A percentile compares a stretch with the other conserved stretches of the same genome.
These are phyloP conservation scores for Psix sp. DNA, from an alignment of 1,140 invertebrate species.

Conservation along the genomic window DNA sequence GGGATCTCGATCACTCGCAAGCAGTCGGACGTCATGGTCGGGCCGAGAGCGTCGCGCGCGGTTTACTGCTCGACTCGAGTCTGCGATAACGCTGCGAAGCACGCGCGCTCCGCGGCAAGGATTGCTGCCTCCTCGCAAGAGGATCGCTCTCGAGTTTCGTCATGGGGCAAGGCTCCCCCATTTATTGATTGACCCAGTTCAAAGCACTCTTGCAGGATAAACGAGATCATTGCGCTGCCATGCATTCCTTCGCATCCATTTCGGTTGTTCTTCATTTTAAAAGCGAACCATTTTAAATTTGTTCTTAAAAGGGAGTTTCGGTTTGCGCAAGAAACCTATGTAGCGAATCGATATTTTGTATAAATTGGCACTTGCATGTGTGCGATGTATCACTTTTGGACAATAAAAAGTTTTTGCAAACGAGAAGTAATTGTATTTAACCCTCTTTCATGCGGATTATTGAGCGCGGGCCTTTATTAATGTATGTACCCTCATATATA, in stretches of 20 bases:
- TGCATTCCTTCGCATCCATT: background rate
- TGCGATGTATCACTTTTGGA: no score
- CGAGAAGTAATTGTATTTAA: no score
- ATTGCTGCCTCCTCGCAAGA: slow-evolving; percentile 62
- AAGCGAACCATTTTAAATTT: no score
- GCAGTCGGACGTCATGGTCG: slow-evolving; percentile 64
- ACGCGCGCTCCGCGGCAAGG: slow-evolving; percentile 55
- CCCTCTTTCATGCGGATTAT: no score
- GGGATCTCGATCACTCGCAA: slow-evolving; percentile 72
- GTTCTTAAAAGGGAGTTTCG: no score
- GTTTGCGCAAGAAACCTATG: no score
- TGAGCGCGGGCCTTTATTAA: no score
- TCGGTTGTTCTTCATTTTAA: no score
- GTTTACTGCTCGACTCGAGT: slow-evolving; percentile 37
- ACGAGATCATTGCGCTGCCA: slow-evolving; percentile 5
- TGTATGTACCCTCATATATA: no score
- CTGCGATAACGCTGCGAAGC: slow-evolving; percentile 9
- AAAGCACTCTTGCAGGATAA: slow-evolving; percentile 53
- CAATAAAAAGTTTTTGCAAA: no score
- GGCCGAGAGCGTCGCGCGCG: slow-evolving; percentile 17
- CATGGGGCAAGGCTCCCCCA: slow-evolving; percentile 62
- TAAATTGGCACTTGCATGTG: no score
- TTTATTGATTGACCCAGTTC: slow-evolving; percentile 77
- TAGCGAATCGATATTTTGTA: no score
- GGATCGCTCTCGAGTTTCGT: slow-evolving; percentile 48